Evolutionary conservation across 2,113 vertebrate genomes (phyloP), one percentile per base, ranked within the genome.

Genomic region (Corvus hawaiiensis): DNA sequence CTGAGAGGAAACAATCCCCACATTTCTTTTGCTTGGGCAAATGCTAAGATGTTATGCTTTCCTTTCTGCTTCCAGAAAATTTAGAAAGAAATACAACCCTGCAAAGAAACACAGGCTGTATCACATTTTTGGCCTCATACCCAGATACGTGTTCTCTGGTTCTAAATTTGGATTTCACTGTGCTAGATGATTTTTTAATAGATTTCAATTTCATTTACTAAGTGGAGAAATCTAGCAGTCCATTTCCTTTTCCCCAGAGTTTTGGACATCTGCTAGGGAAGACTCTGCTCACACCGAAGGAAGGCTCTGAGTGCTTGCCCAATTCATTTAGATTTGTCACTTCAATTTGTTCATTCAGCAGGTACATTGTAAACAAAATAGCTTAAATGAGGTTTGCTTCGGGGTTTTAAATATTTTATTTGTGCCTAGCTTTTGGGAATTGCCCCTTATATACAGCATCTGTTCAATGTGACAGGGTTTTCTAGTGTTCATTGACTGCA

Each of bases 281-380:
- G 89, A 84, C 32, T 63, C 43, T 7, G 48, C 71, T 85, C 76
- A 67, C 90, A 81, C 73, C 2, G 0, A 75, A 94, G 80, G 72
- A 94, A 95, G 58, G 78, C 86, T 86, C 55, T 96, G 90, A 95
- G 88, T 96, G 68, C 63, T 54, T 87, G 92, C 75, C 69, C 72
- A 89, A 89, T 97, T 96, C 93, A 95, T 97, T 94, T 91, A 95
- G 89, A 90, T 89, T 89, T 94, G 90, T 92, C 95, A 81, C 77
- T 94, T 96, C 94, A 87, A 89, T 96, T 90, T 96, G 93, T 75
- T 94, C 78, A 85, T 87, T 94, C 62, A 3, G 66, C 84, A 95
- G 88, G 90, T 95, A 93, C 89, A 94, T 87, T 90, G 88, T 96
- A 92, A 96, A 90, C 90, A 82, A 94, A 96, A 89, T 64, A 89